phyloP scores from a whole-genome alignment of 2,888 invertebrate species.

The Cephus pygmeus region DNA sequence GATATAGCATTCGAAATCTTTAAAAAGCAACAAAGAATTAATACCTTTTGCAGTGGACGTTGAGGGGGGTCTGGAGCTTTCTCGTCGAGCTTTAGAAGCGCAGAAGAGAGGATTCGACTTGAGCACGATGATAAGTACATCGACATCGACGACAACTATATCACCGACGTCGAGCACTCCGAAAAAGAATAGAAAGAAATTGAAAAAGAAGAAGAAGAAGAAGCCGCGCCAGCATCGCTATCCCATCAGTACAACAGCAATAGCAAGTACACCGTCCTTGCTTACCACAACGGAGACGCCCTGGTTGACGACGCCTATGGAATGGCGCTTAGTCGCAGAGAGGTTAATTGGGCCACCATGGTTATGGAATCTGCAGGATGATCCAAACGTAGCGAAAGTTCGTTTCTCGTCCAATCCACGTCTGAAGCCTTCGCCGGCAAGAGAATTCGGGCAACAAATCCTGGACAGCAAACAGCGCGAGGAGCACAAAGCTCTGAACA shows the following conservation, averaged over 20 bases:
- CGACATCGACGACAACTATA: slow-evolving; percentile 19
- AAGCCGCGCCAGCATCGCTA: slow-evolving; percentile 31
- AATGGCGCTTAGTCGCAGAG: slow-evolving; percentile 51
- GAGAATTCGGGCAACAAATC: slow-evolving; percentile 24
- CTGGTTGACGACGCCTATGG: slow-evolving; percentile 37
- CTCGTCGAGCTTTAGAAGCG: slow-evolving; percentile 29
- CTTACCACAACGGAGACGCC: slow-evolving; percentile 37
- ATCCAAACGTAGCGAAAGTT: slow-evolving; percentile 27
- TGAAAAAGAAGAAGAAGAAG: slow-evolving; percentile 49
- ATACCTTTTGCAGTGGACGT: slow-evolving; percentile 32
- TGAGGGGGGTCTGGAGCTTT: slow-evolving; percentile 27
- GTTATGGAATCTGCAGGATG: slow-evolving; percentile 28
- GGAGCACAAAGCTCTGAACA: slow-evolving; percentile 34
- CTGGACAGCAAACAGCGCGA: slow-evolving; percentile 40
- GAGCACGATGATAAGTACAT: slow-evolving; percentile 14
- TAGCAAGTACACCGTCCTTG: slow-evolving; percentile 18
- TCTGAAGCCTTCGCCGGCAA: slow-evolving; percentile 15
- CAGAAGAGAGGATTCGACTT: slow-evolving; percentile 36
- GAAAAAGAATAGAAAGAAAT: slow-evolving; percentile 35
- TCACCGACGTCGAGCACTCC: slow-evolving; percentile 10
- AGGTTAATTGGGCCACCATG: slow-evolving; percentile 41
- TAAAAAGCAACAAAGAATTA: neutral
- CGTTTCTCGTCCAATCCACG: slow-evolving; percentile 35
- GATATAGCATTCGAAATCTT: neutral
- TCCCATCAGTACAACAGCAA: slow-evolving; percentile 18